Base-by-base conservation (phyloP, 1,140 invertebrate genomes). In the Asobara japonica region DNA sequence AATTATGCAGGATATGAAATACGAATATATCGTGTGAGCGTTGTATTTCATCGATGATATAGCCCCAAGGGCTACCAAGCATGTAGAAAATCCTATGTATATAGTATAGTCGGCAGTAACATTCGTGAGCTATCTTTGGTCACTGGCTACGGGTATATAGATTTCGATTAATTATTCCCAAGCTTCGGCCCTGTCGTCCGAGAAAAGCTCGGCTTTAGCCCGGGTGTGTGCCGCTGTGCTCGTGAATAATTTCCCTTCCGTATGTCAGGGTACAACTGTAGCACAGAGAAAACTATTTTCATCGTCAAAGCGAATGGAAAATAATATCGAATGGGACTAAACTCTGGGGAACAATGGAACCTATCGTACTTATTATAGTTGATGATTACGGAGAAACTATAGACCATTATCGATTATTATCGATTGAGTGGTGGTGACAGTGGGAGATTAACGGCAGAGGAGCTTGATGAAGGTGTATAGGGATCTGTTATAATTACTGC, bases 81-180 rank as follows among this genome's bases (percentile, higher is more conserved):
- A 25, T n/a, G 27, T 60, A 11, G 60, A 62, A 62, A 30, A 30
- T 45, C 36, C 65, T 33, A 18, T 27, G 38, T n/a, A 20, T 31
- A 31, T 11, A 33, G 27, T 61, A 31, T 56, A 27, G 13, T 36
- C 60, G 16, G 33, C 22, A 61, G 31, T 38, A 61, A 61, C 36
- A 11, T 56, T 62, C 51, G 36, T 25, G 29, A 29, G 56, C 74
- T 80, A 77, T 79, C 77, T 80, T 79, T 79, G 72, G 74, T 71
- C 30, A 30, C 5, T n/a, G 56, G 31, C 18, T 38, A 62, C 56
- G 20, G 61, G 25, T 65, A 31, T 79, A 79, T 80, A 77, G 78
- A 78, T 76, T 66, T 36, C 68, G 67, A 81, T 82, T 76, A 80
- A 82, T 82, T 77, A 82, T 82, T 78, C 72, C 68, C 71, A 61